Conservation (phyloP, 2,888 invertebrate genomes). For the Cheilosia vernalis region DNA sequence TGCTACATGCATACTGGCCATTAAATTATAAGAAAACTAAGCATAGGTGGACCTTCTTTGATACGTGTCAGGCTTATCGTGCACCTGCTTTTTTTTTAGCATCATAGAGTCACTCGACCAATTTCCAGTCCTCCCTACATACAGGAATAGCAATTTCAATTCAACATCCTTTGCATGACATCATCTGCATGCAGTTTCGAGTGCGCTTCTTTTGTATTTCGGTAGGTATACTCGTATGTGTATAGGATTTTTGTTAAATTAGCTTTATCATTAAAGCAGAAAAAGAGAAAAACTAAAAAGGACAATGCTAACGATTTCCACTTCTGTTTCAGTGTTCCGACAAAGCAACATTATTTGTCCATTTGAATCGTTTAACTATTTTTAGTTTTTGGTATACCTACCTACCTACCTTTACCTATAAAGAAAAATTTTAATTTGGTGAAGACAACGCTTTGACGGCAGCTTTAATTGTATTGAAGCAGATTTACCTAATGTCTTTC, state of each 20-base stretch:
- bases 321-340: slow-evolving; percentile 21
- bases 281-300: slow-evolving; percentile 1
- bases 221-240: neutral
- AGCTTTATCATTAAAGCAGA: neutral
- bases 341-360: slow-evolving; percentile 30
- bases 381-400: slow-evolving; percentile 4
- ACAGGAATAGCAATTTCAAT: neutral
- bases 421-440: no score
- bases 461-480: no score
- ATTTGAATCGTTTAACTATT: slow-evolving; percentile 28
- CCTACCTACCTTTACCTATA: no score
- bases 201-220: neutral
- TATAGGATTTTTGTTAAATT: neutral
- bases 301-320: slow-evolving; percentile 4
- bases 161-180: slow-evolving; percentile 29
- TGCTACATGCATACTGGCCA: slow-evolving; percentile 33
- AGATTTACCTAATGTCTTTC: no score
- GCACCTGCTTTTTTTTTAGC: slow-evolving; percentile 16
- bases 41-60: slow-evolving; percentile 62
- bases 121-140: slow-evolving; percentile 14
- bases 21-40: slow-evolving; percentile 69
- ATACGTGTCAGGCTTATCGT: slow-evolving; percentile 63
- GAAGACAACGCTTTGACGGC: no score
- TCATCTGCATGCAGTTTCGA: slow-evolving; percentile 40
- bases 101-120: slow-evolving; percentile 26